Conservation (phyloP, 64 coral and sea anemone species). For the Trachythela sp. region DNA sequence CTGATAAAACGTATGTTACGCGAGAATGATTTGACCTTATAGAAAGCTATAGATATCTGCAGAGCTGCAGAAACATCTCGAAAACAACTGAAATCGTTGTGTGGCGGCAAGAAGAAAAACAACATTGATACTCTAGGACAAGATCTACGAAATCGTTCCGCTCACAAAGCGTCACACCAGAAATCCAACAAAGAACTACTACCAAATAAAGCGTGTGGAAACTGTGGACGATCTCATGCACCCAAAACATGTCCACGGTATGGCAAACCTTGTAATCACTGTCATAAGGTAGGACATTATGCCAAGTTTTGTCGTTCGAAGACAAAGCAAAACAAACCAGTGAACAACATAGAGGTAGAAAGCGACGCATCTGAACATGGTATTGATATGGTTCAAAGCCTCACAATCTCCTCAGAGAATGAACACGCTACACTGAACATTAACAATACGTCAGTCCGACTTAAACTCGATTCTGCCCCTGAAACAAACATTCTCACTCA, state of each 20-base stretch:
- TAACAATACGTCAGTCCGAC: conserved; percentile 11
- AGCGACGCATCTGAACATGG: neutral
- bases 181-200: neutral
- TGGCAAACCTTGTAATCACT: conserved; percentile 30
- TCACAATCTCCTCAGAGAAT: neutral
- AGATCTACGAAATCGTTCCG: neutral
- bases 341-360: neutral
- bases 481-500: conserved; percentile 30
- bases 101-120: neutral
- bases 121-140: conserved; percentile 27
- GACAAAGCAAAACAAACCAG: neutral
- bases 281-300: conserved; percentile 44
- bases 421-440: conserved; percentile 9
- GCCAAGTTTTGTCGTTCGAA: conserved; percentile 36
- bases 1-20: conserved; percentile 30
- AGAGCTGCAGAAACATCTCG: neutral
- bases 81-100: conserved; percentile 25
- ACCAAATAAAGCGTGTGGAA: neutral
- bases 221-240: conserved; percentile 24
- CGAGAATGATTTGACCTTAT: conserved; percentile 6
- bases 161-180: neutral
- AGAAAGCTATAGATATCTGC: conserved; percentile 11
- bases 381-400: conserved; percentile 24
- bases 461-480: conserved; percentile 33
- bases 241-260: conserved; percentile 36